Evolutionary conservation across 2,797 vertebrate species (phyloP).

Genomic region (Valencia hispanica): DNA sequence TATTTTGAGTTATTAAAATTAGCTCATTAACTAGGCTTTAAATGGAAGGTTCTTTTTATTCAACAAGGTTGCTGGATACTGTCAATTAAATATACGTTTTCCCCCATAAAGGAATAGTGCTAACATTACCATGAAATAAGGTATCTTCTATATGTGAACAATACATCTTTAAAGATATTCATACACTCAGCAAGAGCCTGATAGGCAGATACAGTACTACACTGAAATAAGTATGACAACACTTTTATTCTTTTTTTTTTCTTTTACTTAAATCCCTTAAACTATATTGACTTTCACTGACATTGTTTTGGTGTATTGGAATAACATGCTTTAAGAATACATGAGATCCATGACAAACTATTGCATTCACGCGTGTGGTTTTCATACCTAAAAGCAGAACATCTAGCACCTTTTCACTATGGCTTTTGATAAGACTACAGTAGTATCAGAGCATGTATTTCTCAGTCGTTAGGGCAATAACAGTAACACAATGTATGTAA

Average conservation of each 20-base stretch:
- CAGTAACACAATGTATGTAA: constrained; percentile 82
- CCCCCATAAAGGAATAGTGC: constrained; percentile 77
- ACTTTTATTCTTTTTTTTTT: constrained; percentile 59
- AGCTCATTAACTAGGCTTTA: constrained; percentile 70
- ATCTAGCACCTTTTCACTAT: constrained; percentile 89
- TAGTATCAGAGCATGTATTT: constrained; percentile 85
- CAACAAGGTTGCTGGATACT: constrained; percentile 75
- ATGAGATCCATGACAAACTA: constrained; percentile 85
- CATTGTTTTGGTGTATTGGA: constrained; percentile 79
- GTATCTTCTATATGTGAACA: constrained; percentile 78
- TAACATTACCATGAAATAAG: constrained; percentile 79
- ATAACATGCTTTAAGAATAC: constrained; percentile 85
- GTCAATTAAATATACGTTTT: constrained; percentile 72
- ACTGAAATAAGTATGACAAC: constrained; percentile 85
- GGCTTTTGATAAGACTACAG: constrained; percentile 87
- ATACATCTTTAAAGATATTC: constrained; percentile 78
- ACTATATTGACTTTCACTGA: constrained; percentile 80
- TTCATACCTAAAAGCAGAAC: constrained; percentile 87
- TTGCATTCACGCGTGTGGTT: constrained; percentile 86
- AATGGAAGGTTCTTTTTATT: constrained; percentile 69
- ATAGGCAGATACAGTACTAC: constrained; percentile 81
- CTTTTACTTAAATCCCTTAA: constrained; percentile 67
- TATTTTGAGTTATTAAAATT: constrained; percentile 73
- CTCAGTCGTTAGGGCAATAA: constrained; percentile 83
- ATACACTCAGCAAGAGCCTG: constrained; percentile 81